A percentile compares a stretch with the other conserved stretches of the same genome.
Conservation (phyloP, 2,113 vertebrate genomes). For the Struthio camelus region DNA sequence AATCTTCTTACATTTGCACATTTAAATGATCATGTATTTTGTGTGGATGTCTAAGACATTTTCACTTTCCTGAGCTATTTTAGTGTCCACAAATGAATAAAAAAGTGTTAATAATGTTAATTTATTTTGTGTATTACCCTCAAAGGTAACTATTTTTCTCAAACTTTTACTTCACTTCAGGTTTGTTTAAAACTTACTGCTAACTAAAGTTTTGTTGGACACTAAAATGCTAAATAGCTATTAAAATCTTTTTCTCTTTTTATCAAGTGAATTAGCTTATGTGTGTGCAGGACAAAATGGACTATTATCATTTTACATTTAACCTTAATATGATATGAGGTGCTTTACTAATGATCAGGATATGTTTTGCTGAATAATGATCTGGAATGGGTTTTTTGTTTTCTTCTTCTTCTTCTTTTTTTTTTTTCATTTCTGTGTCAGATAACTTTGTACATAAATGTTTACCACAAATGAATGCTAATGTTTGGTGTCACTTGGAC, state of each 20-base stretch:
- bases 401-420: neutral
- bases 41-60: constrained; percentile 90
- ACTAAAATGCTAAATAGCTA: constrained; percentile 81
- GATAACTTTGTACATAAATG: constrained; percentile 91
- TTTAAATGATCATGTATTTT: constrained; percentile 94
- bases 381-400: constrained; percentile 78
- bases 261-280: constrained; percentile 76
- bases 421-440: constrained; percentile 74
- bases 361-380: constrained; percentile 80
- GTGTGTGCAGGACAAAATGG: constrained; percentile 80
- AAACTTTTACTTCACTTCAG: constrained; percentile 13
- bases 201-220: constrained; percentile 76
- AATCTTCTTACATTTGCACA: constrained; percentile 99
- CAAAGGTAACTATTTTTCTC: constrained; percentile 33
- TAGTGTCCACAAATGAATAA: constrained; percentile 89
- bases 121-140: constrained; percentile 62
- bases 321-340: constrained; percentile 85
- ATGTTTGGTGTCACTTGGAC: constrained; percentile 88
- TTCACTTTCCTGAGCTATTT: constrained; percentile 91
- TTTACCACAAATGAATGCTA: constrained; percentile 92
- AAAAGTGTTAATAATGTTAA: constrained; percentile 73
- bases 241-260: constrained; percentile 62
- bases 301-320: constrained; percentile 80
- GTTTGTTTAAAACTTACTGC: constrained; percentile 54
- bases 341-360: constrained; percentile 85